A percentile compares a stretch with the other conserved stretches of the same genome.
Conservation (phyloP, 2,113 vertebrate genomes). For the Cyprinus carpio region DNA sequence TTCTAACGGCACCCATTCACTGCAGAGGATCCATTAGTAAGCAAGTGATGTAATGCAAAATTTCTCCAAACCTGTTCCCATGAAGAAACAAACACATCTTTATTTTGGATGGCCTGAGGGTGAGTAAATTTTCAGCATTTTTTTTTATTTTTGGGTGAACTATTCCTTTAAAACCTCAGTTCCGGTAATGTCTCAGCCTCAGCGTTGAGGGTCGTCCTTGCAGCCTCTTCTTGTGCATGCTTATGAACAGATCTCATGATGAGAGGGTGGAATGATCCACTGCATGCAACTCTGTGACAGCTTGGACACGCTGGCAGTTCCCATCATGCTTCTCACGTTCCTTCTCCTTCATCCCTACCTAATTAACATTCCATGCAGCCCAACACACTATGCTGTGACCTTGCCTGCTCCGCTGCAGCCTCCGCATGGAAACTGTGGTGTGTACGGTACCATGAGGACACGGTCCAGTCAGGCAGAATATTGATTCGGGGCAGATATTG, state of each 20-base stretch:
- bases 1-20: no score
- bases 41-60: no score
- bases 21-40: no score
- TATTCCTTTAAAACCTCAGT: neutral
- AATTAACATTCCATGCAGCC: neutral
- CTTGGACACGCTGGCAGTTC: neutral
- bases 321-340: neutral
- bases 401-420: neutral
- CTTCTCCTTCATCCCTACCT: neutral
- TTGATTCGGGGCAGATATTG: conserved; percentile 18
- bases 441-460: neutral
- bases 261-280: neutral
- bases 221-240: conserved; percentile 8
- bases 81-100: no score
- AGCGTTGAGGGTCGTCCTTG: neutral
- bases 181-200: neutral
- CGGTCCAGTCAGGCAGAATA: conserved; percentile 12
- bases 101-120: no score
- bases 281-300: neutral
- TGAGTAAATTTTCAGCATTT: no score
- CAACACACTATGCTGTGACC: neutral
- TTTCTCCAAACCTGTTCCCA: no score
- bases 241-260: neutral
- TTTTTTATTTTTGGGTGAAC: no score
- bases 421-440: conserved; percentile 12